These are phyloP conservation scores for Typhlomys cinereus DNA, from an alignment of 2,113 vertebrate species.

Conservation along the genomic window DNA sequence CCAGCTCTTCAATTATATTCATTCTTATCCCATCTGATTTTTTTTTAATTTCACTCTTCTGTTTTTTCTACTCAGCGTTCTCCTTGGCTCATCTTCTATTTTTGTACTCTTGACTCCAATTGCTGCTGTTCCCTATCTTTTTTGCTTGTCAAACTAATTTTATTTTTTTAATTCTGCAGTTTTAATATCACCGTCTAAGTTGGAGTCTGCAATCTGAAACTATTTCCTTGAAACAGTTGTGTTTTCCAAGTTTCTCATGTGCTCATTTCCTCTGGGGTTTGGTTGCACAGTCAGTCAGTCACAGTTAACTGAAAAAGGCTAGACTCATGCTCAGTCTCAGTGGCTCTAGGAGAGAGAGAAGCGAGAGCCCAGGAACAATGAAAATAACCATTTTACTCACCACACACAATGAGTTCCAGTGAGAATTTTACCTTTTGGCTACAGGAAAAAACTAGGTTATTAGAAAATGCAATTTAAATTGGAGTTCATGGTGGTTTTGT, in stretches of 20 bases:
- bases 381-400: background rate
- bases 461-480: background rate
- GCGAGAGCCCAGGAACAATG: background rate
- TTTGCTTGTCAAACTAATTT: constrained; percentile 17
- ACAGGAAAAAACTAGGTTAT: background rate
- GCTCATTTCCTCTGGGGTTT: background rate
- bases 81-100: constrained; percentile 26
- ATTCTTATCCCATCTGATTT: background rate
- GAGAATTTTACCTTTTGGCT: background rate
- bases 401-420: background rate
- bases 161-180: background rate
- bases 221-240: background rate
- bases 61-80: constrained; percentile 22
- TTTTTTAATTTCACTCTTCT: background rate
- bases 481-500: background rate
- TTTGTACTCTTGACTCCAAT: background rate
- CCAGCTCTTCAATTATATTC: background rate
- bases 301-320: background rate
- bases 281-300: background rate
- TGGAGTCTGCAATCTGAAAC: background rate
- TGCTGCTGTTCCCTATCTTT: background rate
- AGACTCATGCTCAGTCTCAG: background rate
- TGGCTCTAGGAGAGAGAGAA: background rate
- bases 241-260: background rate
- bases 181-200: background rate